These are phyloP conservation scores for Desmodus rotundus DNA, from an alignment of 2,113 vertebrate genomes.

Conservation along the genomic window DNA sequence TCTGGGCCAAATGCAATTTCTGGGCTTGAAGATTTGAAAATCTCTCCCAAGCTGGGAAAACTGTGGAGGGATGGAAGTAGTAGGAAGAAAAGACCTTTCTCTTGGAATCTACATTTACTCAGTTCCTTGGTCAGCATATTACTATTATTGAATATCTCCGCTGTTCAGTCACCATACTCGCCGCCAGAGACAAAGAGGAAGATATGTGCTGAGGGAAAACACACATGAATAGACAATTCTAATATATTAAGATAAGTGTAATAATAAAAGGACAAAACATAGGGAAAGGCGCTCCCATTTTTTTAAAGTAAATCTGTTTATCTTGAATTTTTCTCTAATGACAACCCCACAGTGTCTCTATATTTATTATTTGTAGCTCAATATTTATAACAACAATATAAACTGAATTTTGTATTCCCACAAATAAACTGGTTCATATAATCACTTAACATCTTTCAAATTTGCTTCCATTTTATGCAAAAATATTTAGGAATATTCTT, in stretches of 20 bases:
- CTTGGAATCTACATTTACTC: background rate
- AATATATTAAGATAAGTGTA: background rate
- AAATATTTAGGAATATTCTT: background rate
- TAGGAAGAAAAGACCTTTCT: background rate
- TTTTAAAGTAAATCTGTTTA: background rate
- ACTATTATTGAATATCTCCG: background rate
- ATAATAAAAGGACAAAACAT: background rate
- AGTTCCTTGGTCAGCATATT: background rate
- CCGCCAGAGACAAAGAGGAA: background rate
- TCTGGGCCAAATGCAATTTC: background rate
- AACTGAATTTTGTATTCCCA: background rate
- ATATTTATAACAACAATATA: background rate
- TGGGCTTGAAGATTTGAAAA: background rate
- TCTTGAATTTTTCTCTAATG: background rate
- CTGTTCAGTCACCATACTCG: background rate
- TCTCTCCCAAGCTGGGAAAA: background rate
- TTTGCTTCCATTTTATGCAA: background rate
- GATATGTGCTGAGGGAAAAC: background rate
- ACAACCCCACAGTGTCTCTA: background rate
- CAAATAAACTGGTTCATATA: background rate
- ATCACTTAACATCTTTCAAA: background rate
- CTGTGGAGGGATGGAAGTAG: background rate
- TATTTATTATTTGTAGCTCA: background rate
- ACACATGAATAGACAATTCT: background rate
- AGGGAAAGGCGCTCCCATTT: background rate